Percentiles rank a stretch among this genome's conserved stretches.
phyloP scores from a whole-genome alignment of 2,888 invertebrate genomes.

The Athalia circularis region DNA sequence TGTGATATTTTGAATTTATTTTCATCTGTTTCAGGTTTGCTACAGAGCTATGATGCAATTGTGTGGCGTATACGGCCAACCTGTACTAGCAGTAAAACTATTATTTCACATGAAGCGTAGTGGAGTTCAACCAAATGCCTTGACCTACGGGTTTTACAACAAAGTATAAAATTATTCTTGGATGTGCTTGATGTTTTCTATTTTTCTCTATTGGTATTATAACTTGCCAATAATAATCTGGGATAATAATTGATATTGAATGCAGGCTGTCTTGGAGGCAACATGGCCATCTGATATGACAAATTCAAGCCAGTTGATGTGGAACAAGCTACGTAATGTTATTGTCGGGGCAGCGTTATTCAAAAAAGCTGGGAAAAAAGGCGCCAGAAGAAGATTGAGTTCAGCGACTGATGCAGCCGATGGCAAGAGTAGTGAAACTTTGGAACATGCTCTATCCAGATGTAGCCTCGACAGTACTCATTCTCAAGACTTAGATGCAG shows the following conservation, averaged over 20 bases:
- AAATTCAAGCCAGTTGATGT: slow-evolving; percentile 89
- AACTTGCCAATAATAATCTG: background rate
- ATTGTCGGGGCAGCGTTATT: slow-evolving; percentile 94
- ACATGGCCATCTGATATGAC: slow-evolving; percentile 93
- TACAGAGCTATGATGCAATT: slow-evolving; percentile 99
- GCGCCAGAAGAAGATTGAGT: slow-evolving; percentile 76
- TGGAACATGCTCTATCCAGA: slow-evolving; percentile 71
- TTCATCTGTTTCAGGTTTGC: slow-evolving; percentile 81
- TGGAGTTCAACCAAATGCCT: slow-evolving; percentile 96
- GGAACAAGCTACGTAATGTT: slow-evolving; percentile 96
- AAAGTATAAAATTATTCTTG: slow-evolving; percentile 62
- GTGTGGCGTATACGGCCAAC: slow-evolving; percentile 95
- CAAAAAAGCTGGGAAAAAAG: slow-evolving; percentile 83
- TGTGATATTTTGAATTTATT: background rate
- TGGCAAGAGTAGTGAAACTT: slow-evolving; percentile 63
- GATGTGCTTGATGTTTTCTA: background rate
- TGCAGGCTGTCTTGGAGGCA: slow-evolving; percentile 90
- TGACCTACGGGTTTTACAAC: slow-evolving; percentile 95
- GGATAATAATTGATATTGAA: slow-evolving; percentile 1
- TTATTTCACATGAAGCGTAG: slow-evolving; percentile 94
- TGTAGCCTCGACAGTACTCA: slow-evolving; percentile 72
- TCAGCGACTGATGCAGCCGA: slow-evolving; percentile 74
- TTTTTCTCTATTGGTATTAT: background rate
- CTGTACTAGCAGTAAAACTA: slow-evolving; percentile 94
- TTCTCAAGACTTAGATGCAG: slow-evolving; percentile 70